Conservation (phyloP, 2,113 vertebrate species). For the Pipa parva region DNA sequence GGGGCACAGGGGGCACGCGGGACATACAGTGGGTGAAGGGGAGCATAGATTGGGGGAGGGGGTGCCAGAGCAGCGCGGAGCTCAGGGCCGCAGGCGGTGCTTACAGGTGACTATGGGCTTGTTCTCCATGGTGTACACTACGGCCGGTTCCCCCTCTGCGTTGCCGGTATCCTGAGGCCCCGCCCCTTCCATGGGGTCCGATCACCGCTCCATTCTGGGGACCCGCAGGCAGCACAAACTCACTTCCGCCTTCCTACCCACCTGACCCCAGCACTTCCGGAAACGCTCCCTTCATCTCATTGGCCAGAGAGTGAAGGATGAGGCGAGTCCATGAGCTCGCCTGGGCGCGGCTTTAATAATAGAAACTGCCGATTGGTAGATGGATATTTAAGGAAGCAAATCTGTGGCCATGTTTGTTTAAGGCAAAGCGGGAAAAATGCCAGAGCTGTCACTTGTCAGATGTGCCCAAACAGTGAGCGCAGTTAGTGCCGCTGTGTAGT, state of each 20-base stretch:
- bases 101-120: constrained; percentile 30
- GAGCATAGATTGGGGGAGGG: neutral
- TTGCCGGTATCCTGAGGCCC: constrained; percentile 20
- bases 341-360: no score
- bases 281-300: neutral
- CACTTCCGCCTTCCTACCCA: constrained; percentile 29
- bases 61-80: no score
- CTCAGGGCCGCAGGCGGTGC: neutral
- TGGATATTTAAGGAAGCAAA: no score
- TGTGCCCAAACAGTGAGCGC: no score
- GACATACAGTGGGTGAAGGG: neutral
- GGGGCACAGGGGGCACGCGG: neutral
- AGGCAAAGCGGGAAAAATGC: no score
- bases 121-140: constrained; percentile 35
- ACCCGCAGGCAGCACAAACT: neutral
- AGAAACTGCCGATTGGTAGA: no score
- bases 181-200: constrained; percentile 35
- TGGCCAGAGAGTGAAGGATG: neutral
- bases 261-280: neutral
- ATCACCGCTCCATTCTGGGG: constrained; percentile 27
- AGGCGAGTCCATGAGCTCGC: no score
- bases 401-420: no score
- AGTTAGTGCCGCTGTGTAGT: no score
- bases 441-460: no score
- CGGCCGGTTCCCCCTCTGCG: constrained; percentile 7